Evolutionary conservation across 2,797 vertebrate genomes (phyloP), one percentile per base, ranked within the genome.

Genomic region (Siniperca scherzeri): DNA sequence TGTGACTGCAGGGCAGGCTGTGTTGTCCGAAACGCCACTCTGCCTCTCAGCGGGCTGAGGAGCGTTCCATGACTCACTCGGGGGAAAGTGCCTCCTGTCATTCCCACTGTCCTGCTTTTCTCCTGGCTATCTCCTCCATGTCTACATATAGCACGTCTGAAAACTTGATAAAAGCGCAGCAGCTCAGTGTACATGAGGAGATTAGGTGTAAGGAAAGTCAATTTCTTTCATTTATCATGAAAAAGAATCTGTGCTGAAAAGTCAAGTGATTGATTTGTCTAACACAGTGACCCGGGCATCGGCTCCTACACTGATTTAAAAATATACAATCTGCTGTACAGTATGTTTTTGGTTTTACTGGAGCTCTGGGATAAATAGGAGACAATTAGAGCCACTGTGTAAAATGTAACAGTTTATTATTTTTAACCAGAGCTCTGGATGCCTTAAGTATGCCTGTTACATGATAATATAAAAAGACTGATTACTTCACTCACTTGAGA

Each of bases 31-130:
- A 86, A 76, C 25, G 48, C 48, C 12, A 33, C 80, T 85, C 86
- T 16, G 77, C 73, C 80, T 69, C 76, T 78, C 81, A 59, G 76
- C n/a, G 22, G 66, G 75, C 84, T 44, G 60, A 85, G 72, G 77
- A 89, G 82, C 82, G 92, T 93, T 93, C 93, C 92, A 89, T 94
- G 93, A 94, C 82, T 94, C 93, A 91, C 81, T 70, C 71, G 52
- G 78, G 83, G 87, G 82, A 94, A 93, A 93, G 84, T 73, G 87
- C 78, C 80, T 83, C 81, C 87, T 90, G 91, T 91, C 91, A 70
- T 78, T 84, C 85, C 78, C 74, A 52, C 70, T 79, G 73, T 60
- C 69, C 57, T 74, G 71, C 82, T 81, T 72, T 60, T 80, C 76
- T 77, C 80, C 81, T 56, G 78, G 81, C 86, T 74, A 84, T 74